Evolutionary conservation across 2,797 vertebrate species (phyloP).

Genomic region (Cephalopachus bancanus): DNA sequence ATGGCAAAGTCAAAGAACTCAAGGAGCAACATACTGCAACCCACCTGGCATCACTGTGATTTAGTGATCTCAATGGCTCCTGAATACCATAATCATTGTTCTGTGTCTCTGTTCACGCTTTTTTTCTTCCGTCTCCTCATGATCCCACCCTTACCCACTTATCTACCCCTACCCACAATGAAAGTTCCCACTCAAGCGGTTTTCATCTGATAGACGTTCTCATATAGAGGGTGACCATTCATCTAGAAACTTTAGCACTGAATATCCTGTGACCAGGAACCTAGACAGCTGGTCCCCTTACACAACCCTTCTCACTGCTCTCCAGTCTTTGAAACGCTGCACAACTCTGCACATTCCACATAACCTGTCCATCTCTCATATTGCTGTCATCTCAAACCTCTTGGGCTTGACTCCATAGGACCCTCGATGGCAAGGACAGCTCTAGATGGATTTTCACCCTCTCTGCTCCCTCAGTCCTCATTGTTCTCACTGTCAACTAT

Average conservation of each 20-base stretch:
- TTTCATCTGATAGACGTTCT: not conserved
- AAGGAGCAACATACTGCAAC: too few species aligned
- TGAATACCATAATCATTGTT: too few species aligned
- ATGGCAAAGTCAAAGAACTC: too few species aligned
- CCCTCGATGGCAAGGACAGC: not conserved
- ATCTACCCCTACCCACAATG: not conserved
- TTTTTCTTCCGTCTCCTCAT: not conserved
- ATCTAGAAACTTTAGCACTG: not conserved
- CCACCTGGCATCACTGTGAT: too few species aligned
- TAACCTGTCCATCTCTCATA: not conserved
- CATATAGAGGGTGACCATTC: too few species aligned
- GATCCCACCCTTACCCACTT: not conserved
- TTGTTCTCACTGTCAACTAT: not conserved
- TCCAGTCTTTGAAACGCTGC: not conserved
- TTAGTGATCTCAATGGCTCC: not conserved
- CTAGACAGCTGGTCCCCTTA: not conserved
- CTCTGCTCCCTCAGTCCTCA: not conserved
- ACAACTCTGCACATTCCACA: not conserved
- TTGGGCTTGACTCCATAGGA: not conserved
- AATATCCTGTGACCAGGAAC: not conserved
- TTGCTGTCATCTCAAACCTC: not conserved
- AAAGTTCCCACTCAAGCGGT: not conserved
- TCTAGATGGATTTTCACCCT: not conserved
- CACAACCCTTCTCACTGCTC: not conserved
- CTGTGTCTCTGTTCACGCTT: not conserved